Percentiles rank a stretch among this genome's conserved stretches.
phyloP scores from a whole-genome alignment of 2,888 invertebrate species.

The Tipula unca region DNA sequence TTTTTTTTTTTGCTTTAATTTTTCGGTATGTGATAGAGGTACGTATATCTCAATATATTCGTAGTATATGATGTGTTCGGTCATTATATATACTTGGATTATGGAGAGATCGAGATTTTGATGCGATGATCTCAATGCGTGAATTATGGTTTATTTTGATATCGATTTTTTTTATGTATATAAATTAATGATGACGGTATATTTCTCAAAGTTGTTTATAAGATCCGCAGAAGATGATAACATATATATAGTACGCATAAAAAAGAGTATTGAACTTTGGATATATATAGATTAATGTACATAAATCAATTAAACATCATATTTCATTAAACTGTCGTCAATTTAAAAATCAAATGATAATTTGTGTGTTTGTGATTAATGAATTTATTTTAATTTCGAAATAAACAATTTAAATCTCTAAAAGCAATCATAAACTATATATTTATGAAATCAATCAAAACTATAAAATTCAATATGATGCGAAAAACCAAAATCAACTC shows the following conservation, averaged over 20 bases:
- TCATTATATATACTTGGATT: too few relatives aligned
- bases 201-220: not conserved
- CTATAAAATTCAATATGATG: not conserved
- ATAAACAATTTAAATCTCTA: not conserved
- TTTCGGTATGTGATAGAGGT: not conserved
- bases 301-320: not conserved
- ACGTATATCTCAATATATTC: too few relatives aligned
- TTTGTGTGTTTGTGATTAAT: not conserved
- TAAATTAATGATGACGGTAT: not conserved
- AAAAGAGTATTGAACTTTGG: not conserved
- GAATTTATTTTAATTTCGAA: not conserved
- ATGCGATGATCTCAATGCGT: not conserved
- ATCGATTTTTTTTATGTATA: not conserved
- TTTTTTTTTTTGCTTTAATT: not conserved
- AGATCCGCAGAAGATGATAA: not conserved
- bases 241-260: not conserved
- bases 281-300: not conserved
- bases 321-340: not conserved
- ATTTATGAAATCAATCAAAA: not conserved
- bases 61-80: too few relatives aligned
- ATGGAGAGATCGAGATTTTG: not conserved
- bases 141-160: not conserved
- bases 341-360: not conserved
- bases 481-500: not conserved
- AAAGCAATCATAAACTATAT: not conserved